A percentile compares a stretch with the other conserved stretches of the same genome.
Conservation (phyloP, 1,140 invertebrate species). For the Pseudomyrmex dendroicus region DNA sequence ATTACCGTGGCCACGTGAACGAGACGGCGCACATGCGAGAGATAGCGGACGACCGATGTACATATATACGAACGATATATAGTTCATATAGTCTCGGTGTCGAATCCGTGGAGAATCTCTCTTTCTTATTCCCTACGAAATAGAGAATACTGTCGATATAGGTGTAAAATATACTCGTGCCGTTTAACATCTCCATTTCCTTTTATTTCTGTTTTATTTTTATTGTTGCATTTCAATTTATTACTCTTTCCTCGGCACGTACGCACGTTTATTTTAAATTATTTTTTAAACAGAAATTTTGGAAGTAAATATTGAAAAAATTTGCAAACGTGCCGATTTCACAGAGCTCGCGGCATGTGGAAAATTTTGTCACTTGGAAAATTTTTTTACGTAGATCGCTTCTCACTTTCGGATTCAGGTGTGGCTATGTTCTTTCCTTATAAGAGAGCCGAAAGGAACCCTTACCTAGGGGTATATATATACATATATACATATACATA, state of each 20-base stretch:
- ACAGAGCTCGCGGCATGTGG: no score
- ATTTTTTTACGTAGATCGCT: no score
- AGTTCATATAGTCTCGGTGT: constrained; percentile 17
- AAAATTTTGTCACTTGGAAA: no score
- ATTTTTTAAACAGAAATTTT: no score
- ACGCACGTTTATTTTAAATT: no score
- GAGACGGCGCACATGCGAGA: constrained; percentile 17
- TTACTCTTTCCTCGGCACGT: not conserved
- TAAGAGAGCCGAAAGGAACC: no score
- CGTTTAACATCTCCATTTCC: constrained; percentile 19
- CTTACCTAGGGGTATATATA: no score
- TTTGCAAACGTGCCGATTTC: no score
- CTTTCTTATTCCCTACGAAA: not conserved
- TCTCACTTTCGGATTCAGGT: no score
- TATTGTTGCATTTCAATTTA: not conserved
- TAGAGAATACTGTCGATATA: not conserved
- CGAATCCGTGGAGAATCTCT: constrained; percentile 25
- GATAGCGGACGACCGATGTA: constrained; percentile 29
- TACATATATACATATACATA: no score
- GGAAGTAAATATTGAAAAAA: no score
- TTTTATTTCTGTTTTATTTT: not conserved
- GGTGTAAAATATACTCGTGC: not conserved
- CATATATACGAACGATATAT: constrained; percentile 11
- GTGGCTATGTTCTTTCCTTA: no score
- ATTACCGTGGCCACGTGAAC: constrained; percentile 19